These are phyloP conservation scores for Daboia siamensis DNA, from an alignment of 2,113 vertebrate species.

Conservation along the genomic window DNA sequence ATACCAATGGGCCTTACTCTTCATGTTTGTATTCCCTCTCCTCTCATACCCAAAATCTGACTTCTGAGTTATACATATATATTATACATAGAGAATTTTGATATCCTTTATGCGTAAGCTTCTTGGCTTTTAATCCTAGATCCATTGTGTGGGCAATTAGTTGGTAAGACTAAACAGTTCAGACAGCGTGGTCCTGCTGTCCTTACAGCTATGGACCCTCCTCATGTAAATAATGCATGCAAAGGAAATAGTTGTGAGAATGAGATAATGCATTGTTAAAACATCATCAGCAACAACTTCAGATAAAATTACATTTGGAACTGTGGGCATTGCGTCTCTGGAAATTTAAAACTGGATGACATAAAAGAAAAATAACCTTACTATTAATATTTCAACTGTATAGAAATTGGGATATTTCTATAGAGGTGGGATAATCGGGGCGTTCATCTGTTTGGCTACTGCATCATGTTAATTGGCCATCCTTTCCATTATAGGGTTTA, in stretches of 20 bases:
- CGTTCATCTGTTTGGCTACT: not conserved
- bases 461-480: not conserved
- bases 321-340: not conserved
- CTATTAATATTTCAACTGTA: conserved; percentile 21
- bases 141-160: not conserved
- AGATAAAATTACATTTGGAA: conserved; percentile 20
- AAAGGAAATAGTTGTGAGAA: not conserved
- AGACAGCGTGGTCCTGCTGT: no score
- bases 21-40: not conserved
- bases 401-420: not conserved
- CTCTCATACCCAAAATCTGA: not conserved
- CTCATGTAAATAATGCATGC: not conserved
- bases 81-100: not conserved
- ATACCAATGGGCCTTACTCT: not conserved
- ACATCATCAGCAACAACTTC: not conserved
- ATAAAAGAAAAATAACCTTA: not conserved
- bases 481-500: not conserved
- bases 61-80: not conserved
- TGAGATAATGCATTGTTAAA: conserved; percentile 15
- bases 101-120: not conserved
- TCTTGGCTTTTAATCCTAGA: not conserved
- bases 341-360: not conserved
- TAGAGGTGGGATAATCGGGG: not conserved
- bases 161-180: not conserved
- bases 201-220: not conserved